phyloP scores from a whole-genome alignment of 2,888 invertebrate species.

The Thalpophila matura region DNA sequence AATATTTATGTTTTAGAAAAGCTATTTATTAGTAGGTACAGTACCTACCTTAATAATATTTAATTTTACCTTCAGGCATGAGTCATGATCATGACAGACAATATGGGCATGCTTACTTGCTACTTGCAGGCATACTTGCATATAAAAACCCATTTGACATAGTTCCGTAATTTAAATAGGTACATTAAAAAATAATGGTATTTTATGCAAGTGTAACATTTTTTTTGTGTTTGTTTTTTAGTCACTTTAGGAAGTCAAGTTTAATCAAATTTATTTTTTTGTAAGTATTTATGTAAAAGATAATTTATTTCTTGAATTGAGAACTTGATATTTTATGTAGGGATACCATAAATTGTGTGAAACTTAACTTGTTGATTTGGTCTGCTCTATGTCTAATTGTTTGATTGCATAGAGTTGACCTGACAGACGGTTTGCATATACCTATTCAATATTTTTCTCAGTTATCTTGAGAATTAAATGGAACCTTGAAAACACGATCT shows the following conservation, averaged over 20 bases:
- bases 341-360: too few relatives aligned
- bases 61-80: constrained; percentile 1
- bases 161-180: constrained; percentile 29
- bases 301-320: background rate
- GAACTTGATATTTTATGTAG: too few relatives aligned
- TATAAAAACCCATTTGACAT: constrained; percentile 14
- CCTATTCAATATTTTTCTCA: too few relatives aligned
- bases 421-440: too few relatives aligned
- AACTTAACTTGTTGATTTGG: too few relatives aligned
- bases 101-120: too few relatives aligned
- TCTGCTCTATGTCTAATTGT: too few relatives aligned
- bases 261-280: constrained; percentile 9
- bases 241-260: constrained; percentile 17
- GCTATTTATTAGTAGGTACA: background rate
- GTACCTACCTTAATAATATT: background rate
- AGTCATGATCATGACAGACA: too few relatives aligned
- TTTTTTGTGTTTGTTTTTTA: constrained; percentile 8
- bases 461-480: background rate
- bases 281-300: background rate
- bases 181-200: constrained; percentile 9
- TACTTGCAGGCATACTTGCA: too few relatives aligned
- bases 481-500: background rate
- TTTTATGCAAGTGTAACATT: constrained; percentile 5
- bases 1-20: background rate
- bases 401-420: too few relatives aligned